Percentiles rank a stretch among this genome's conserved stretches.
phyloP scores from a whole-genome alignment of 2,888 invertebrate species.

The Thysanoteuthis rhombus region DNA sequence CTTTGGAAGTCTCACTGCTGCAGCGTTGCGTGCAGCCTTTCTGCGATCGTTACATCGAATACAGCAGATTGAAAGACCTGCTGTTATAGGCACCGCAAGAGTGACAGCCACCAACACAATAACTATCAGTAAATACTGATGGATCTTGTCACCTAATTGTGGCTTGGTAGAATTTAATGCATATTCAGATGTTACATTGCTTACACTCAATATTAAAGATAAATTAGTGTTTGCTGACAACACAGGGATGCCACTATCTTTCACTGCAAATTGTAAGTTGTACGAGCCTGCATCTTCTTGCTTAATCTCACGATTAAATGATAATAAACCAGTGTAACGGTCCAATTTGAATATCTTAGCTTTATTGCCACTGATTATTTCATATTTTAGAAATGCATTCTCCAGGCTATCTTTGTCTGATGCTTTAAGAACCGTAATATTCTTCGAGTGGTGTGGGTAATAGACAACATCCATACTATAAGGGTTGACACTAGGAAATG shows the following conservation, averaged over 20 bases:
- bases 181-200: not conserved
- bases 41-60: slow-evolving; percentile 12
- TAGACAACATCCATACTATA: not conserved
- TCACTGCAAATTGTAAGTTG: not conserved
- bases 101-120: not conserved
- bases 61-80: not conserved
- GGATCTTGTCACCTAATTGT: not conserved
- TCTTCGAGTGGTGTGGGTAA: not conserved
- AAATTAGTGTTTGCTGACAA: not conserved
- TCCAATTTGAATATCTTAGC: not conserved
- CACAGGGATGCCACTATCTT: not conserved
- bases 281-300: not conserved
- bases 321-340: not conserved
- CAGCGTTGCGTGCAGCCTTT: not conserved
- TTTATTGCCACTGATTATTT: not conserved
- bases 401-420: not conserved
- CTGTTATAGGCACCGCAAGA: not conserved
- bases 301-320: not conserved
- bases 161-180: not conserved
- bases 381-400: not conserved
- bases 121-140: not conserved
- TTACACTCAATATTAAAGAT: not conserved
- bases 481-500: not conserved
- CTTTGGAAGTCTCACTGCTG: not conserved
- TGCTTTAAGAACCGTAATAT: not conserved